Base-by-base conservation (phyloP, 2,113 vertebrate species). In the Aegotheles bennettii region DNA sequence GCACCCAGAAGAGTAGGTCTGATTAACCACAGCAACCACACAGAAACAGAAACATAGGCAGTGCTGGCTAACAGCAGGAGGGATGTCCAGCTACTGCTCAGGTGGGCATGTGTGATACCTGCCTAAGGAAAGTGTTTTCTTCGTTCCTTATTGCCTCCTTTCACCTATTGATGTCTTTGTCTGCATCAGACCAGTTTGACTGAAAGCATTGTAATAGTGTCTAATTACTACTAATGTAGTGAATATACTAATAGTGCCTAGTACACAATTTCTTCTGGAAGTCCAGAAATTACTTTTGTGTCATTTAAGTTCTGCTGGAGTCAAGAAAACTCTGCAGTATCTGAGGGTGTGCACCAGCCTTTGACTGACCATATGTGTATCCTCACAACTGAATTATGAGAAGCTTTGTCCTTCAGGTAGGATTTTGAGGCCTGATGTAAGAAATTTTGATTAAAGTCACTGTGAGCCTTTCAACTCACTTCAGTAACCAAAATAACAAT, bases 401-500 rank as follows among this genome's bases (percentile, higher is more conserved):
- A 89, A 78, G 48, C n/a, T 71, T 75, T 51, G 38, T 80, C 54
- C 33, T 81, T 87, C 53, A 50, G n/a, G 24, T 81, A 48, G 43
- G n/a, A 51, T 78, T 89, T 50, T 78, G 56, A 47, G 31, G 23
- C 29, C 33, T 50, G 23, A 47, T 70, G 19, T 3, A 74, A 88
- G 43, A 74, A 73, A 65, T 87, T 59, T 84, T 85, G 18, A 83
- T 93, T 83, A 31, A 91, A 93, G 84, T 73, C 54, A 60, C 26
- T 0, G 1, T 8, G 25, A 89, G 16, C 23, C 29, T 95, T 91
- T 91, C 61, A 89, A 69, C 40, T 95, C 45, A 87, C 35, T 81
- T 87, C 64, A 94, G 59, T 88, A 93, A 91, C 65, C 40, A 87
- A 93, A 91, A 88, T 54, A 96, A 77, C 88, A 96, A 88, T 67